Conservation (phyloP, 2,113 vertebrate genomes). For the Shinisaurus crocodilurus region DNA sequence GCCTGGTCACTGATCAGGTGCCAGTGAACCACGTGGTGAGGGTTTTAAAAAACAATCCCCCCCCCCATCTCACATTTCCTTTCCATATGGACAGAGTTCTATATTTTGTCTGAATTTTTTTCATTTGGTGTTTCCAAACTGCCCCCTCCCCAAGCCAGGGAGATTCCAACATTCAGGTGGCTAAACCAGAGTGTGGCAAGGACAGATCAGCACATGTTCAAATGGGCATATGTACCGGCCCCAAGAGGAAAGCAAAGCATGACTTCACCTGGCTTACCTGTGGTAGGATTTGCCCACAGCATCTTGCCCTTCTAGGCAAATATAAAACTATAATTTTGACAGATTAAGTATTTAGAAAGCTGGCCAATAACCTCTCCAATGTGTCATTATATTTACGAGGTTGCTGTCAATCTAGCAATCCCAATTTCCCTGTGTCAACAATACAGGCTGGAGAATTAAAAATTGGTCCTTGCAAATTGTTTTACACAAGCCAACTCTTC, state of each 20-base stretch:
- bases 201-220: not conserved
- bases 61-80: not conserved
- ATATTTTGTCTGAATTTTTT: not conserved
- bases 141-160: fast-evolving
- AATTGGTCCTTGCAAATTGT: not conserved
- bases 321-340: not conserved
- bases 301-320: too few relatives aligned
- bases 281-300: not conserved
- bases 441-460: not conserved
- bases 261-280: not conserved
- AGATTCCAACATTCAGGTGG: too few relatives aligned
- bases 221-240: too few relatives aligned
- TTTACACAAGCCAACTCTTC: not conserved
- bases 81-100: not conserved
- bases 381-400: too few relatives aligned
- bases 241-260: not conserved
- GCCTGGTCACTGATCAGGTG: not conserved
- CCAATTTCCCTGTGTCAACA: not conserved
- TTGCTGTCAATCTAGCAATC: not conserved
- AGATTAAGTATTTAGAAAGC: not conserved
- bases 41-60: not conserved
- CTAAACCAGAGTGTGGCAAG: too few relatives aligned
- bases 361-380: not conserved
- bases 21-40: not conserved
- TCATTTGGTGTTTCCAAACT: not conserved